phyloP scores from a whole-genome alignment of 2,888 invertebrate species.

The Agelastica alni region DNA sequence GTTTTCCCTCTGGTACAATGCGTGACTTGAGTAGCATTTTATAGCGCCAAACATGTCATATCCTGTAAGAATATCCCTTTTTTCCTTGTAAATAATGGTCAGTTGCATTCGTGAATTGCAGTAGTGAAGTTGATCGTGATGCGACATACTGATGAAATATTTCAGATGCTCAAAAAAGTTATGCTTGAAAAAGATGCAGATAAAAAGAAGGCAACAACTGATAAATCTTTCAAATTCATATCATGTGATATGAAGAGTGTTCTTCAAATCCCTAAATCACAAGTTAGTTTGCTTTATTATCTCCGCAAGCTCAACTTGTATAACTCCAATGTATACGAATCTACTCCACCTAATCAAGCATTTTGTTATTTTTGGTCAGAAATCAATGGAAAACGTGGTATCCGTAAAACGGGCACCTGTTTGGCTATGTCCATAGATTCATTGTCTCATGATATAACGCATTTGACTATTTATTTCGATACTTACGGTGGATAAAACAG shows the following conservation, averaged over 20 bases:
- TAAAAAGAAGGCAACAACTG: constrained; percentile 14
- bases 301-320: constrained; percentile 15
- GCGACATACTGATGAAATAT: too few relatives aligned
- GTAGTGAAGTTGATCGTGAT: too few relatives aligned
- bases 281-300: constrained; percentile 21
- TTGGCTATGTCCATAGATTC: constrained; percentile 14
- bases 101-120: too few relatives aligned
- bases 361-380: constrained; percentile 14
- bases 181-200: constrained; percentile 22
- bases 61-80: too few relatives aligned
- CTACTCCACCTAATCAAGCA: constrained; percentile 3
- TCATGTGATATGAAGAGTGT: constrained; percentile 25
- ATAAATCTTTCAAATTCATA: constrained; percentile 18
- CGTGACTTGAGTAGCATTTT: too few relatives aligned
- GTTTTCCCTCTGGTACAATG: too few relatives aligned
- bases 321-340: constrained; percentile 13
- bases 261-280: constrained; percentile 22
- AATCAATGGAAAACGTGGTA: constrained; percentile 9
- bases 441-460: not conserved
- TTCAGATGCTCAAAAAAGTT: too few relatives aligned
- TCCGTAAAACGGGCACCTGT: constrained; percentile 10
- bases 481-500: constrained; percentile 15
- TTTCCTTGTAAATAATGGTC: too few relatives aligned
- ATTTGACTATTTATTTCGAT: constrained; percentile 9
- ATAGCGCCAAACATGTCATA: too few relatives aligned